A percentile compares a stretch with the other conserved stretches of the same genome.
Evolutionary conservation across 2,113 vertebrate genomes (phyloP).

Genomic region (Girardinichthys multiradiatus): DNA sequence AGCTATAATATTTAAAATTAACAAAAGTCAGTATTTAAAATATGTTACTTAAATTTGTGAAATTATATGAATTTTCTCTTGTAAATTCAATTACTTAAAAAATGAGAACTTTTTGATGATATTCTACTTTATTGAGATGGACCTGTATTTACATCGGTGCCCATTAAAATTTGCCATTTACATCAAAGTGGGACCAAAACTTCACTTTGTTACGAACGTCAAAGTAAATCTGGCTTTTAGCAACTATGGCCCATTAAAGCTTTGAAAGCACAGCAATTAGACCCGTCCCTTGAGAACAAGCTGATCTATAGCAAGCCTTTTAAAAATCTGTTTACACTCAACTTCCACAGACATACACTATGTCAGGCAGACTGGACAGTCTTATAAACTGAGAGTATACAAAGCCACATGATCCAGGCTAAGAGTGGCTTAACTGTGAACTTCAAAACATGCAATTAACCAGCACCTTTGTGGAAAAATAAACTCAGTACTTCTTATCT

Average conservation of each 20-base stretch:
- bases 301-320: neutral
- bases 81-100: neutral
- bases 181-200: neutral
- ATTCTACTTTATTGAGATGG: neutral
- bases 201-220: neutral
- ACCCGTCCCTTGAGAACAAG: constrained; percentile 5
- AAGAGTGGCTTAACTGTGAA: constrained; percentile 36
- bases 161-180: neutral
- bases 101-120: neutral
- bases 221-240: neutral
- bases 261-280: constrained; percentile 12
- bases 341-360: constrained; percentile 7
- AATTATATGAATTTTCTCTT: neutral
- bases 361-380: neutral
- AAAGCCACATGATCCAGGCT: constrained; percentile 7
- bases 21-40: neutral
- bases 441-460: constrained; percentile 8
- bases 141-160: neutral
- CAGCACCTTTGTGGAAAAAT: neutral
- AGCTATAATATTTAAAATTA: neutral
- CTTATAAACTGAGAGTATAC: constrained; percentile 10
- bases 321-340: neutral
- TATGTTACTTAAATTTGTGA: neutral
- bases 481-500: neutral
- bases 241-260: neutral